Base-by-base conservation (phyloP, 2,888 invertebrate species). In the Patella depressa region DNA sequence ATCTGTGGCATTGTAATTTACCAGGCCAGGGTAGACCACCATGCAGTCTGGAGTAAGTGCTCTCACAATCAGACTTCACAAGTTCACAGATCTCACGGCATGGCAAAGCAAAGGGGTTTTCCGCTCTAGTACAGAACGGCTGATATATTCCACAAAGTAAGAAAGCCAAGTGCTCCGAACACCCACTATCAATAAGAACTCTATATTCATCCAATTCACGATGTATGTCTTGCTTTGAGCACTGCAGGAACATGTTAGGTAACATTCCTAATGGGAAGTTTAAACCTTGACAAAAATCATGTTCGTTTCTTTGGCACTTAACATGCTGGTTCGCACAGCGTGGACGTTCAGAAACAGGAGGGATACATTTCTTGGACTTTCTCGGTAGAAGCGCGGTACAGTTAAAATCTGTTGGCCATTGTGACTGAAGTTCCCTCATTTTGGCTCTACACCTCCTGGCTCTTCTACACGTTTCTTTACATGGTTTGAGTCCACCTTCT, bases 1-100 rank as follows among this genome's bases (percentile, higher is more conserved):
- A 88, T 9, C 87, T 79, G 73, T 88, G 88, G 78, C 88, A 88
- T 72, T 88, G 88, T 11, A 88, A 80, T 78, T 88, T 88, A 57
- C 82, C 83, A 5, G 87, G 87, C 88, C 88, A 88, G 9, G 83
- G 83, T 0, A 88, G 79, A 1, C 82, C 83, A 11, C 82, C 81
- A 72, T 85, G 84, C 15, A 84, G 74, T 34, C 81, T 71, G 11
- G 34, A 69, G 71, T 85, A 83, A 5, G 74, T 69, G 3, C 59
- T 73, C 70, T 78, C 78, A 71, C 89, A 89, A 0, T 80, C 79
- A 3, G 15, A 15, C 24, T 78, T 59, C 0, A 89, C 84, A 69
- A 84, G 80, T n/a, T 84, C 80, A 72, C 87, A 87, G 7, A 85
- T 59, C 73, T 86, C 85, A 2, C 82, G 76, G 71, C 87, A 87